These are phyloP conservation scores for Drosophila cracens DNA, from an alignment of 2,888 invertebrate species.

Conservation along the genomic window DNA sequence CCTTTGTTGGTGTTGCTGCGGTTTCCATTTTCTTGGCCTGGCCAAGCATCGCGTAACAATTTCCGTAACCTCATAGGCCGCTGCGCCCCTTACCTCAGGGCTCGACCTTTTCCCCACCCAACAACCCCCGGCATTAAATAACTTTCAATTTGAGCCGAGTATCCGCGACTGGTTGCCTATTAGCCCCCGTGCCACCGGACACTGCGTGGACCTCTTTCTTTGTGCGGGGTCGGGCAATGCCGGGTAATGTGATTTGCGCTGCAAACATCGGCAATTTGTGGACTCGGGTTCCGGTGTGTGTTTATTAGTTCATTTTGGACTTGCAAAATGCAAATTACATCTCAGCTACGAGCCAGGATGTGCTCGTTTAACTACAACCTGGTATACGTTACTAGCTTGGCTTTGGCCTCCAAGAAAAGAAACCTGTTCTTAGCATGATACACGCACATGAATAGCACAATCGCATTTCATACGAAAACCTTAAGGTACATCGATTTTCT, in stretches of 20 bases:
- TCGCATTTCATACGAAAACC: neutral
- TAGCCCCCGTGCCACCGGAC: conserved; percentile 59
- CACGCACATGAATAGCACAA: neutral
- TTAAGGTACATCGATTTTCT: neutral
- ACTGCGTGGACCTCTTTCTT: conserved; percentile 40
- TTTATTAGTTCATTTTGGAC: conserved; percentile 72
- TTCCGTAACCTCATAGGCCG: conserved; percentile 70
- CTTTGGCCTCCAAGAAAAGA: neutral
- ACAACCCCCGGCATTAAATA: conserved; percentile 60
- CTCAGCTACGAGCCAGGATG: conserved; percentile 8
- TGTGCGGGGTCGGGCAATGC: conserved; percentile 21
- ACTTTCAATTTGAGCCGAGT: conserved; percentile 79
- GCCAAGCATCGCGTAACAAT: conserved; percentile 71
- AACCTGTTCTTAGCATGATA: neutral
- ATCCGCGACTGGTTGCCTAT: conserved; percentile 67
- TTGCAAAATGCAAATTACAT: conserved; percentile 65
- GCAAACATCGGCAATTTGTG: conserved; percentile 72
- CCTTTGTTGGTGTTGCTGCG: conserved; percentile 23
- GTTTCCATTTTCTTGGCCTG: conserved; percentile 52
- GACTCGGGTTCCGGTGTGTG: conserved; percentile 60
- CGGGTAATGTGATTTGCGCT: conserved; percentile 49
- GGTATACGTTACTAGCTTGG: neutral
- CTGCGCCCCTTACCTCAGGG: conserved; percentile 8
- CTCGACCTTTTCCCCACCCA: conserved; percentile 15
- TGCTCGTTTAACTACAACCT: neutral